Conservation (phyloP, 2,888 invertebrate genomes). For the Lagria hirta region DNA sequence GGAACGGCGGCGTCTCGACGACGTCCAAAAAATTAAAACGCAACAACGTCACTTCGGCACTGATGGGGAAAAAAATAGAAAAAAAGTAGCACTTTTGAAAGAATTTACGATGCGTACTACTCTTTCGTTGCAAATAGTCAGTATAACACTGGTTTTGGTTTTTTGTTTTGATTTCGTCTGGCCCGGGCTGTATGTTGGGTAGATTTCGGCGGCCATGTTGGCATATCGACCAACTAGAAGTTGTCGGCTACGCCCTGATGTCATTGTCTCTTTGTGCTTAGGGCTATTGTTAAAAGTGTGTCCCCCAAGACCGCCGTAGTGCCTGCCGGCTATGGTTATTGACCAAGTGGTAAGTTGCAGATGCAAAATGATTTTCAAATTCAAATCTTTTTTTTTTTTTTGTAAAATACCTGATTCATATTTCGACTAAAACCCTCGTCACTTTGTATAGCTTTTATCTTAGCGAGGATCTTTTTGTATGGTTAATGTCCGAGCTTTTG, state of each 20-base stretch:
- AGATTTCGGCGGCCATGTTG: constrained; percentile 51
- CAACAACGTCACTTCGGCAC: too few relatives aligned
- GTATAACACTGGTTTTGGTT: constrained; percentile 43
- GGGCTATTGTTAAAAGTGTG: constrained; percentile 36
- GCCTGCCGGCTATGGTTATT: too few relatives aligned
- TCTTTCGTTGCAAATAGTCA: constrained; percentile 44
- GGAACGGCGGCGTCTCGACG: too few relatives aligned
- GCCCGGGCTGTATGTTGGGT: constrained; percentile 47
- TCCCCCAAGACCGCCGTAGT: constrained; percentile 28
- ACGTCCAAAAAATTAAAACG: constrained; percentile 7
- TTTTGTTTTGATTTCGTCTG: constrained; percentile 40
- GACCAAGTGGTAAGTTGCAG: constrained; percentile 33
- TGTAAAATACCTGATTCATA: constrained; percentile 30
- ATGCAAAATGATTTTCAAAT: too few relatives aligned
- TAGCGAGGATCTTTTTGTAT: too few relatives aligned
- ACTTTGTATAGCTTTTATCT: too few relatives aligned
- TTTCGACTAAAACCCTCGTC: too few relatives aligned
- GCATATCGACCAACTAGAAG: constrained; percentile 52
- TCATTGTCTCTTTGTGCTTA: constrained; percentile 41
- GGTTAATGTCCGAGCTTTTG: too few relatives aligned
- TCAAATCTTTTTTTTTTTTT: constrained; percentile 30
- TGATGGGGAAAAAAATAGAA: too few relatives aligned
- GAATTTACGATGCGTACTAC: constrained; percentile 27
- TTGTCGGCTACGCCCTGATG: constrained; percentile 50
- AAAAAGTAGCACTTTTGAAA: constrained; percentile 31